Evolutionary conservation across 2,888 invertebrate species (phyloP).

Genomic region (Microchrysa polita): DNA sequence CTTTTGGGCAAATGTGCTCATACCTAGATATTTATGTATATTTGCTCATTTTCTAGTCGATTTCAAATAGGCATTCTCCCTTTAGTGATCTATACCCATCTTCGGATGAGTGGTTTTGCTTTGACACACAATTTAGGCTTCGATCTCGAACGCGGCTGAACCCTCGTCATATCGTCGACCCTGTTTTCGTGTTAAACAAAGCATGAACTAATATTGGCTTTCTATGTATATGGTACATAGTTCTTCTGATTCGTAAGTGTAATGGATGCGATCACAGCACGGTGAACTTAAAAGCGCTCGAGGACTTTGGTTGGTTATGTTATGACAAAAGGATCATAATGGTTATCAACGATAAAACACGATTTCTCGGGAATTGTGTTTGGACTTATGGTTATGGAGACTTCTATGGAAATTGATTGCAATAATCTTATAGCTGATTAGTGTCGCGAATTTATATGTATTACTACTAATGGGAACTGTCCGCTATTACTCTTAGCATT

Average conservation of each 20-base stretch:
- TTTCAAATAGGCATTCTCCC: slow-evolving; percentile 40
- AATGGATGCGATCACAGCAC: slow-evolving; percentile 26
- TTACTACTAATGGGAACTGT: too few species aligned
- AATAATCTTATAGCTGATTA: too few species aligned
- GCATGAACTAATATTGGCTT: slow-evolving; percentile 39
- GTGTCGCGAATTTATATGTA: too few species aligned
- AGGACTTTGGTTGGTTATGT: neutral
- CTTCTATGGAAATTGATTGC: too few species aligned
- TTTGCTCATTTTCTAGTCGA: slow-evolving; percentile 50
- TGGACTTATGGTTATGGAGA: too few species aligned
- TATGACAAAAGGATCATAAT: too few species aligned
- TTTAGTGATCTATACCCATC: slow-evolving; percentile 11
- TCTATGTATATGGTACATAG: too few species aligned
- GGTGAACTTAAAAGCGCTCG: slow-evolving; percentile 18
- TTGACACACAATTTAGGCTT: neutral
- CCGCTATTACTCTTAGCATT: too few species aligned
- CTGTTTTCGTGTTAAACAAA: slow-evolving; percentile 40
- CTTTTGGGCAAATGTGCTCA: slow-evolving; percentile 35
- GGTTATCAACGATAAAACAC: too few species aligned
- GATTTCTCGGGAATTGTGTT: too few species aligned
- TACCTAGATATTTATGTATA: neutral
- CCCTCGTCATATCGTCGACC: slow-evolving; percentile 30
- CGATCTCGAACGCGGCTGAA: slow-evolving; percentile 1
- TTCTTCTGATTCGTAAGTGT: slow-evolving; percentile 33
- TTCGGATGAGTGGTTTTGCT: slow-evolving; percentile 28